Evolutionary conservation across 2,888 invertebrate genomes (phyloP).

Genomic region (Dasypolia templi): DNA sequence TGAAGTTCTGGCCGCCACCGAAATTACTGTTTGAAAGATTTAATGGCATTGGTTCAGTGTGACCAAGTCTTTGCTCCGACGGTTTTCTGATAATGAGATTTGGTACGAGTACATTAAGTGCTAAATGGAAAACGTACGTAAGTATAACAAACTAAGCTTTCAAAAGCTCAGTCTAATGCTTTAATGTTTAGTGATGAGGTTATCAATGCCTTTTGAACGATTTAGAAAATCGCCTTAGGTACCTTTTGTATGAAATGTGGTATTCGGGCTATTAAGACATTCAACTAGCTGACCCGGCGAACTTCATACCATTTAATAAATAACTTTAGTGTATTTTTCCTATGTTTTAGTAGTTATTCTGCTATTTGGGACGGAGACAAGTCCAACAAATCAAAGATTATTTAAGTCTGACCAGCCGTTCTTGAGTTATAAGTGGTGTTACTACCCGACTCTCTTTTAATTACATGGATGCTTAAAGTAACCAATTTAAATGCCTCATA

Average conservation of each 20-base stretch:
- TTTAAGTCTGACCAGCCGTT: no score
- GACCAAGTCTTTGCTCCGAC: constrained; percentile 24
- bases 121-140: constrained; percentile 51
- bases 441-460: no score
- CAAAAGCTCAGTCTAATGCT: constrained; percentile 36
- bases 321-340: no score
- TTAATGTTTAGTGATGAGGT: constrained; percentile 39
- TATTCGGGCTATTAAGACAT: neutral
- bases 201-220: constrained; percentile 12
- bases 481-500: neutral
- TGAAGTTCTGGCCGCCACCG: constrained; percentile 20
- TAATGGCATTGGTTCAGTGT: constrained; percentile 40
- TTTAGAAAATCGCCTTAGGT: neutral
- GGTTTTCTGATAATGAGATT: constrained; percentile 54
- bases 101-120: constrained; percentile 48
- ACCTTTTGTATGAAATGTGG: neutral
- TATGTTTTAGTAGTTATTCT: no score
- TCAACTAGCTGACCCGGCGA: no score
- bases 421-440: no score
- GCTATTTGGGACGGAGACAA: no score
- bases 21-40: constrained; percentile 54
- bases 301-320: no score
- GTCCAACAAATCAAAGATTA: no score
- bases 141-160: constrained; percentile 31
- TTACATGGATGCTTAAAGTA: neutral